These are phyloP conservation scores for Melanotaenia maccullochi DNA, from an alignment of 2,797 vertebrate species.

Conservation along the genomic window DNA sequence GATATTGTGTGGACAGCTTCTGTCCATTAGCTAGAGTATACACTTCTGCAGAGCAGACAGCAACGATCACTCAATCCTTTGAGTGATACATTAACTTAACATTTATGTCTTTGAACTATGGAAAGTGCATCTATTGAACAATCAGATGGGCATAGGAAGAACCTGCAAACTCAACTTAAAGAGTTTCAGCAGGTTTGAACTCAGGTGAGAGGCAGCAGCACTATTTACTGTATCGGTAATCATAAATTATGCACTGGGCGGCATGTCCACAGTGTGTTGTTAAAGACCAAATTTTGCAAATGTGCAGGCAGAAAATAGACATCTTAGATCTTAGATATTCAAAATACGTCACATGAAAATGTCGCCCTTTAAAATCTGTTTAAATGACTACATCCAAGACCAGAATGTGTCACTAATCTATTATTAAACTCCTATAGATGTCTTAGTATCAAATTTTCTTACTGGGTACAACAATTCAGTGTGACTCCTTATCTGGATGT, in stretches of 20 bases:
- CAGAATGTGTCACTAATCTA: neutral
- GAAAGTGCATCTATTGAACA: neutral
- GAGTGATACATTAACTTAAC: neutral
- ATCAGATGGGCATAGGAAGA: neutral
- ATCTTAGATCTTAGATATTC: neutral
- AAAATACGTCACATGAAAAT: neutral
- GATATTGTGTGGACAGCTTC: constrained; percentile 1
- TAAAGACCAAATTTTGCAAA: constrained; percentile 1
- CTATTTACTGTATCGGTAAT: neutral
- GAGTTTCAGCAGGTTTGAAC: neutral
- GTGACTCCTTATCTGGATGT: constrained; percentile 4
- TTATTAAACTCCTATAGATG: neutral
- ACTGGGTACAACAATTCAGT: neutral
- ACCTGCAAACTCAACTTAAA: neutral
- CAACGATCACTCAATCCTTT: neutral
- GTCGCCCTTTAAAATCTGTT: neutral
- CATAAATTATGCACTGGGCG: neutral
- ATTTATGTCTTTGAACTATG: neutral
- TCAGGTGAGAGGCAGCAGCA: neutral
- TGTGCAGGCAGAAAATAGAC: neutral
- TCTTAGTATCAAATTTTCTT: neutral
- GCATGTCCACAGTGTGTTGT: neutral
- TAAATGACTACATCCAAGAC: neutral
- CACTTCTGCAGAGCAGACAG: neutral
- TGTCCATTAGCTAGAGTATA: constrained; percentile 7